These are phyloP conservation scores for Campoletis sonorensis DNA, from an alignment of 1,140 invertebrate genomes.

Conservation along the genomic window DNA sequence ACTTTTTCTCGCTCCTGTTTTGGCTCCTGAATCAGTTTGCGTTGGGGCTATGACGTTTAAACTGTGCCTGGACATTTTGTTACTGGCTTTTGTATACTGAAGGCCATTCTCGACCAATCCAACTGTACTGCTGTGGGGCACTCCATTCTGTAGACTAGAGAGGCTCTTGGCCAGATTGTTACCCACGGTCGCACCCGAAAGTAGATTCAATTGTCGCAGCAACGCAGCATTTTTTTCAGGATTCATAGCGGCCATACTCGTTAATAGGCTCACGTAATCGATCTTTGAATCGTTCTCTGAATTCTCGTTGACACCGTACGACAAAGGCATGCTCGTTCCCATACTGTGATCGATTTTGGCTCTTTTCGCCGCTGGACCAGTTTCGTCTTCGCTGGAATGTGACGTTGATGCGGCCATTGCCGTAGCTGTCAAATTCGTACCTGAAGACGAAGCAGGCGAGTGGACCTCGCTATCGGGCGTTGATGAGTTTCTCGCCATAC, in stretches of 20 bases:
- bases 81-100: conserved; percentile 64
- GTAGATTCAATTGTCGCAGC: conserved; percentile 61
- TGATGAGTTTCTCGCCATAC: conserved; percentile 82
- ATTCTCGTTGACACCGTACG: conserved; percentile 46
- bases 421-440: conserved; percentile 71
- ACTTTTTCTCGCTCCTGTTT: conserved; percentile 56
- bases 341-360: conserved; percentile 51
- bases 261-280: conserved; percentile 58
- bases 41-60: conserved; percentile 58
- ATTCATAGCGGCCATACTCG: conserved; percentile 60
- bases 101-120: conserved; percentile 71
- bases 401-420: conserved; percentile 55
- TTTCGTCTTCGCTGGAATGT: conserved; percentile 66
- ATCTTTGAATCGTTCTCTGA: conserved; percentile 53
- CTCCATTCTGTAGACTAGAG: conserved; percentile 47
- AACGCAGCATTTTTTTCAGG: conserved; percentile 61
- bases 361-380: conserved; percentile 55
- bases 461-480: conserved; percentile 78
- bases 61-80: conserved; percentile 52
- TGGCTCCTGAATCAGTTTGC: conserved; percentile 56
- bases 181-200: conserved; percentile 40
- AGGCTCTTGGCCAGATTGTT: conserved; percentile 54
- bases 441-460: conserved; percentile 75
- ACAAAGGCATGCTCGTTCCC: conserved; percentile 17
- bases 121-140: conserved; percentile 57